These are phyloP conservation scores for Rhinichthys klamathensis DNA, from an alignment of 2,113 vertebrate genomes.

Conservation along the genomic window DNA sequence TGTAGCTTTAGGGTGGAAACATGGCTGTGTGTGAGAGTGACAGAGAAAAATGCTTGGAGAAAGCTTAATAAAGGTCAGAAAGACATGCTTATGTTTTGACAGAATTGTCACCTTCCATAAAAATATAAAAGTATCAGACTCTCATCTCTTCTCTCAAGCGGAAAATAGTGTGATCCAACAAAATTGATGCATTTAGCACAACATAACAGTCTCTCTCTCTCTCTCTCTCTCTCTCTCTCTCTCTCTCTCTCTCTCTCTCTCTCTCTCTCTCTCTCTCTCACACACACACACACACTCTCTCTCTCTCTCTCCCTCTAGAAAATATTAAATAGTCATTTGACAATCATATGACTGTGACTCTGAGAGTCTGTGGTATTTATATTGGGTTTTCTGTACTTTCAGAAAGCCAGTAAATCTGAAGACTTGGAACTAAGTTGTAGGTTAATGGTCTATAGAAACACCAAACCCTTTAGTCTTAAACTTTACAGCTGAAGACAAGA, in stretches of 20 bases:
- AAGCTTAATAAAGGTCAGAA: neutral
- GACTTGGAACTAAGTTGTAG: too few species aligned
- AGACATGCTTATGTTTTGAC: constrained; percentile 12
- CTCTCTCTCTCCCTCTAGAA: neutral
- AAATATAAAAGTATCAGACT: constrained; percentile 54
- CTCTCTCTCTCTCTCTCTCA: too few species aligned
- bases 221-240: neutral
- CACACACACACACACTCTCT: too few species aligned
- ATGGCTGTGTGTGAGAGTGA: neutral
- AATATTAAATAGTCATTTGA: too few species aligned
- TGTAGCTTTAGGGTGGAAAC: neutral
- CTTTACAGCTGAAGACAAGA: neutral
- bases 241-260: too few species aligned
- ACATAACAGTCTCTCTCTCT: neutral
- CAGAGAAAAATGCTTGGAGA: neutral
- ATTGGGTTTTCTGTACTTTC: too few species aligned
- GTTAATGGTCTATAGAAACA: too few species aligned
- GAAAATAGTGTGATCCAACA: constrained; percentile 26
- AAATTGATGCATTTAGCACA: constrained; percentile 25
- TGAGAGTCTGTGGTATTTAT: too few species aligned
- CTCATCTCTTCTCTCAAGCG: neutral
- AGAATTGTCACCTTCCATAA: neutral
- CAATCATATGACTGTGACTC: neutral
- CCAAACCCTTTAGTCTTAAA: neutral
- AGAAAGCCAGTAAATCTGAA: too few species aligned